Evolutionary conservation across 2,888 invertebrate species (phyloP), one percentile per base, ranked within the genome.

Genomic region (Acrobasis consociella): DNA sequence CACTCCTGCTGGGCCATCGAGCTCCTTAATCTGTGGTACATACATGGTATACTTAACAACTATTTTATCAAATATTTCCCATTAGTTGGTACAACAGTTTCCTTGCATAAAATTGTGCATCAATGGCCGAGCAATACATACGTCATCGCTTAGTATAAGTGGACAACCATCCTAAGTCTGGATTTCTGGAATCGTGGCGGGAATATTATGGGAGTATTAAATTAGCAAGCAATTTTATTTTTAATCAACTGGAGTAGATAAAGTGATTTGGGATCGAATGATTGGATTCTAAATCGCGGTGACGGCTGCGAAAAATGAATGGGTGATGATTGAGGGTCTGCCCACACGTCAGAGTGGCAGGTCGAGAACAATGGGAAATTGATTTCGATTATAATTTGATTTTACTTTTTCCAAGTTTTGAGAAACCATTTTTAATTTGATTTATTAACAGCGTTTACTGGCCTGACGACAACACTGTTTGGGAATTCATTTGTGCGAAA

Each of bases 181-280:
- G 31, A 42, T 52, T 16, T 53, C 61, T 46, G 46, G 31, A 74
- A 70, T 74, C 80, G 74, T 78, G 79, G 72, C 76, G 72, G 69
- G 81, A 86, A 82, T 85, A 81, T 86, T 77, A 62, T 62, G 53
- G 46, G 3, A 67, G 69, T 80, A 86, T 83, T 79, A 83, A 86
- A 85, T 86, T 84, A 81, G 73, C 70, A 69, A 67, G 70, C 76
- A 72, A 81, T 83, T 83, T 81, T 76, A 79, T 80, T 82, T 85
- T 87, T 85, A 85, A 87, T 62, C 62, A 62, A 62, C 49, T 62
- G 62, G 49, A 62, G 62, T 62, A 55, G 55, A 62, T 37, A 55
- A 55, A 62, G 62, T 62, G 62, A 62, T 62, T 62, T 37, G 15
- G 55, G 62, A 55, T 55, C 62, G 22, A 60, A 60, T 52, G 51